Base-by-base conservation (phyloP, 2,888 invertebrate species). In the Junonia oenone region DNA sequence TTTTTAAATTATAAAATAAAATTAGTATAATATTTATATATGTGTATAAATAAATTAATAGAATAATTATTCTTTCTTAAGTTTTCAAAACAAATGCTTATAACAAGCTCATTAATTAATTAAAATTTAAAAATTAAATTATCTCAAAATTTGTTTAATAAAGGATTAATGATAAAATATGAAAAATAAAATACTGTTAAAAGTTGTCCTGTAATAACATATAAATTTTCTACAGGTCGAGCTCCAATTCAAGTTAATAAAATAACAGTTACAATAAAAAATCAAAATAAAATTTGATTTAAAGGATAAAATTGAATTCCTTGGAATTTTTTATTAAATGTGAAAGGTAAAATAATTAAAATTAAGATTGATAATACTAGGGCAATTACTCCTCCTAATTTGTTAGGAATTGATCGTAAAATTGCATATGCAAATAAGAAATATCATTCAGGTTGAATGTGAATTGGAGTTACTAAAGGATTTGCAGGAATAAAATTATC, bases 401-500 rank as follows among this genome's bases (percentile, higher is more conserved):
- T 83, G 81, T 38, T 38, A 0, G 37, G 37, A 3, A 38, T 38
- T 2, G 37, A 38, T 17, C 37, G 37, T 8, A 38, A 8, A 38
- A 38, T 38, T 17, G 37, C 37, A 17, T 38, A 38, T 0, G 37
- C 37, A 38, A 38, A 38, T 38, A 48, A 38, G 2, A 35, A 35
- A 14, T 35, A 35, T 35, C 35, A 35, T 35, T 35, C 35, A 6
- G 95, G 95, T 92, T 95, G 94, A 88, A 95, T 95, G 73, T 95
- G 95, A 6, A 91, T 76, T 0, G 95, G 95, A 0, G 95, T 95
- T 13, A 93, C 90, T 86, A 94, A 69, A 0, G 93, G 91, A 63
- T 94, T 94, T 3, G 94, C 94, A 0, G 92, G 92, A 15, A 91
- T 93, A 84, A 94, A 95, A 84, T 95, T 95, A 88, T 95, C 95